These are phyloP conservation scores for Phalacrocorax pelagicus DNA, from an alignment of 2,113 vertebrate species.

Conservation along the genomic window DNA sequence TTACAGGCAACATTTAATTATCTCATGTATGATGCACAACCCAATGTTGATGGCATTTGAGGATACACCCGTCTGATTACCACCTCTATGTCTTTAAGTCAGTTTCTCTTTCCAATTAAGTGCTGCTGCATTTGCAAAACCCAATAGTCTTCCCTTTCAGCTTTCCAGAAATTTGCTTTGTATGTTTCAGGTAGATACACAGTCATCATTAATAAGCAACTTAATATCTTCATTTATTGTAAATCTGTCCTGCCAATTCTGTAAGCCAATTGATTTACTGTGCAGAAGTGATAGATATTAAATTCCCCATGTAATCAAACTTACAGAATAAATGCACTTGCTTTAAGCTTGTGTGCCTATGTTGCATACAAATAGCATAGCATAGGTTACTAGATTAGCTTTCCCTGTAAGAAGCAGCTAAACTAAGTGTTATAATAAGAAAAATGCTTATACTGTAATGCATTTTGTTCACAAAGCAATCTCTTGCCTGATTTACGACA, in stretches of 20 bases:
- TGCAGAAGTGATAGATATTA: not conserved
- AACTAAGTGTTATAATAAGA: not conserved
- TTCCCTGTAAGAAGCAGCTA: not conserved
- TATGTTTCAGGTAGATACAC: not conserved
- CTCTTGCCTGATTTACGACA: not conserved
- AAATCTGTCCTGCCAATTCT: not conserved
- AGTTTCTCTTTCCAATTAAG: not conserved
- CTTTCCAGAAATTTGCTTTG: not conserved
- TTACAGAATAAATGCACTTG: not conserved
- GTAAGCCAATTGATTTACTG: not conserved
- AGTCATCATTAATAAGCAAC: not conserved
- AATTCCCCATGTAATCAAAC: not conserved
- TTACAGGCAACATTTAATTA: constrained; percentile 4
- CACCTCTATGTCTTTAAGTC: not conserved
- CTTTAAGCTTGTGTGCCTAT: not conserved
- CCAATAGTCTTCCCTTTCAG: not conserved
- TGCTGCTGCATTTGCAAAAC: not conserved
- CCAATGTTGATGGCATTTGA: not conserved
- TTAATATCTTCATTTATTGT: not conserved
- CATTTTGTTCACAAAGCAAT: not conserved
- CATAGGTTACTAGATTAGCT: not conserved
- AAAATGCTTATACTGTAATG: not conserved
- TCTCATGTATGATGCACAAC: not conserved
- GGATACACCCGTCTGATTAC: not conserved
- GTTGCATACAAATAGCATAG: not conserved